phyloP scores from a whole-genome alignment of 2,888 invertebrate genomes.

The Imbricaverruca yamaguchii region DNA sequence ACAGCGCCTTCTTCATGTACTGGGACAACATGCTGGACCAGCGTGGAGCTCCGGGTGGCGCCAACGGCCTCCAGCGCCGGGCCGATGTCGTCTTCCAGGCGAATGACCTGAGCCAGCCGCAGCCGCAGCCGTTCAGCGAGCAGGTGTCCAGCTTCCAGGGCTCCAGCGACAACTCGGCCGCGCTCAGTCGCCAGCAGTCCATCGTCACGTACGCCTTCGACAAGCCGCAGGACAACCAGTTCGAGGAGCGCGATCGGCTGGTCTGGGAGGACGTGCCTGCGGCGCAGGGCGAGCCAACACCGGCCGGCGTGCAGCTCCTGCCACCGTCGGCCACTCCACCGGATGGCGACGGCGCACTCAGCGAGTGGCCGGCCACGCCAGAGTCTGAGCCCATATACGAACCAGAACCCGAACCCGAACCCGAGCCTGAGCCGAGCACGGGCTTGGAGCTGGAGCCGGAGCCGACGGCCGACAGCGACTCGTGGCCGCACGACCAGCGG shows the following conservation, averaged over 20 bases:
- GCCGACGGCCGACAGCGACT: conserved; percentile 1
- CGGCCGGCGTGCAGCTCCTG: neutral
- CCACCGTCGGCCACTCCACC: no score
- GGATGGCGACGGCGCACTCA: neutral
- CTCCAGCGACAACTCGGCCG: neutral
- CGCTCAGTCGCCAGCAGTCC: conserved; percentile 1
- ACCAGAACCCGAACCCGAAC: neutral
- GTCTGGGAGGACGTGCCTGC: conserved; percentile 33
- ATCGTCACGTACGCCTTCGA: conserved; percentile 16
- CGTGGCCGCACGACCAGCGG: conserved; percentile 25
- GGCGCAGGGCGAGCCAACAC: neutral
- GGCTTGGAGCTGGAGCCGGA: neutral
- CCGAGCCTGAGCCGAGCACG: neutral
- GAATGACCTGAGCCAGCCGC: neutral
- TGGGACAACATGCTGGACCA: neutral
- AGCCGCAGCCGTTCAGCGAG: neutral
- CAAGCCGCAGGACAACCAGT: conserved; percentile 5
- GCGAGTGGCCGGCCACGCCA: neutral
- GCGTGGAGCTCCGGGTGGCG: neutral
- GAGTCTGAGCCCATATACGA: neutral
- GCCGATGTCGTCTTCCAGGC: no score
- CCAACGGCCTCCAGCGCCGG: neutral
- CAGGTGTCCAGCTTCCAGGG: neutral
- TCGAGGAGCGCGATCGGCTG: neutral
- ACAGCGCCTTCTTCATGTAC: neutral